Evolutionary conservation across 2,113 vertebrate species (phyloP).

Genomic region (Nothobranchius furzeri): DNA sequence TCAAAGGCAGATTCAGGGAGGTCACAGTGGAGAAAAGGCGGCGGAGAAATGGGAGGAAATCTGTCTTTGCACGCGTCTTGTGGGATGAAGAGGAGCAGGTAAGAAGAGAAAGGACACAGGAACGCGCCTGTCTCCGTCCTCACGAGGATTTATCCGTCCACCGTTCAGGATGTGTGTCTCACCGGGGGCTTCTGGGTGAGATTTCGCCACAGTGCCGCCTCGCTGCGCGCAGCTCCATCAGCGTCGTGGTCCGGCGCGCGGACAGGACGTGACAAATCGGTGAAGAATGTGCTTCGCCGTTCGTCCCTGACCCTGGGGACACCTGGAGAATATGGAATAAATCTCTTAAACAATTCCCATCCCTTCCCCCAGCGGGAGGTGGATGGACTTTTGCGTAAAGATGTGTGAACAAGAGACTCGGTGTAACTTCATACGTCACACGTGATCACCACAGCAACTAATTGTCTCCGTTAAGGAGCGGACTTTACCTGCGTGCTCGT

Average conservation of each 20-base stretch:
- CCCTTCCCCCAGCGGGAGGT: conserved; percentile 16
- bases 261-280: conserved; percentile 26
- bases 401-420: conserved; percentile 15
- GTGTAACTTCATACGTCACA: conserved; percentile 49
- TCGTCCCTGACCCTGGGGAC: neutral
- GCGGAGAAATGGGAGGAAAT: conserved; percentile 13
- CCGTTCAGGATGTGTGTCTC: conserved; percentile 22
- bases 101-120: neutral
- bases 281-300: conserved; percentile 5
- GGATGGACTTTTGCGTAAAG: conserved; percentile 36
- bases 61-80: conserved; percentile 32
- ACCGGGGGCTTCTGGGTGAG: conserved; percentile 21
- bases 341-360: conserved; percentile 7
- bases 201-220: conserved; percentile 27
- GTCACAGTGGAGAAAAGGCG: conserved; percentile 47
- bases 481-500: conserved; percentile 30
- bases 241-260: conserved; percentile 39
- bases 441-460: conserved; percentile 24
- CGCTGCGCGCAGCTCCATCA: conserved; percentile 25
- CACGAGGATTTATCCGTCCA: conserved; percentile 26
- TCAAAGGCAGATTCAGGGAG: conserved; percentile 52
- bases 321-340: conserved; percentile 26
- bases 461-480: conserved; percentile 21
- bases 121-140: conserved; percentile 7
- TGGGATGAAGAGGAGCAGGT: conserved; percentile 7